A percentile compares a stretch with the other conserved stretches of the same genome.
Conservation (phyloP, 2,797 vertebrate genomes). For the Argyrosomus regius region DNA sequence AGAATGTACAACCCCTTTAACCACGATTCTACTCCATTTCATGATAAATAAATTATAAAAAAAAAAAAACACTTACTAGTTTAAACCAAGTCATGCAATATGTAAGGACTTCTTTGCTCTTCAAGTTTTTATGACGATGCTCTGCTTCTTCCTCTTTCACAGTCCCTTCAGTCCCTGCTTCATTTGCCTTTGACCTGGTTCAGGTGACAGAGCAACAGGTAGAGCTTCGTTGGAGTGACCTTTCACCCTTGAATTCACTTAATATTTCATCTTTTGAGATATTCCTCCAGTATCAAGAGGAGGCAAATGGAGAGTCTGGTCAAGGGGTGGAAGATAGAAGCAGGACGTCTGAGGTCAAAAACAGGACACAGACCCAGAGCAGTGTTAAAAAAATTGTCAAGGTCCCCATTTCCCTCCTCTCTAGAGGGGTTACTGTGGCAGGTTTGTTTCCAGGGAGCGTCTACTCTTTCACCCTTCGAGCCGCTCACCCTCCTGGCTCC, state of each 20-base stretch:
- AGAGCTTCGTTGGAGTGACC: conserved; percentile 83
- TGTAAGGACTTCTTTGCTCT: neutral
- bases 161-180: conserved; percentile 79
- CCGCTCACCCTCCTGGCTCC: conserved; percentile 80
- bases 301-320: conserved; percentile 22
- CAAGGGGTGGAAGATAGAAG: conserved; percentile 25
- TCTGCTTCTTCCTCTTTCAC: conserved; percentile 15
- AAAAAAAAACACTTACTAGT: neutral
- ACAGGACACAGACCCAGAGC: neutral
- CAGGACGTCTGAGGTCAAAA: conserved; percentile 25
- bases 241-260: conserved; percentile 69
- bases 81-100: neutral
- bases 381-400: conserved; percentile 46
- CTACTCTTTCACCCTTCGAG: conserved; percentile 87
- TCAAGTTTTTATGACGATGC: neutral
- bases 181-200: conserved; percentile 80
- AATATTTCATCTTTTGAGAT: conserved; percentile 72
- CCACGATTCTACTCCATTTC: neutral
- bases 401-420: conserved; percentile 66
- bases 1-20: neutral
- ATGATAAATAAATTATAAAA: neutral
- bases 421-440: conserved; percentile 75
- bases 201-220: conserved; percentile 85
- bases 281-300: conserved; percentile 84
- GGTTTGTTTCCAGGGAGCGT: conserved; percentile 86